A percentile compares a stretch with the other conserved stretches of the same genome.
Evolutionary conservation across 1,140 invertebrate genomes (phyloP).

Genomic region (Helicoverpa armigera): DNA sequence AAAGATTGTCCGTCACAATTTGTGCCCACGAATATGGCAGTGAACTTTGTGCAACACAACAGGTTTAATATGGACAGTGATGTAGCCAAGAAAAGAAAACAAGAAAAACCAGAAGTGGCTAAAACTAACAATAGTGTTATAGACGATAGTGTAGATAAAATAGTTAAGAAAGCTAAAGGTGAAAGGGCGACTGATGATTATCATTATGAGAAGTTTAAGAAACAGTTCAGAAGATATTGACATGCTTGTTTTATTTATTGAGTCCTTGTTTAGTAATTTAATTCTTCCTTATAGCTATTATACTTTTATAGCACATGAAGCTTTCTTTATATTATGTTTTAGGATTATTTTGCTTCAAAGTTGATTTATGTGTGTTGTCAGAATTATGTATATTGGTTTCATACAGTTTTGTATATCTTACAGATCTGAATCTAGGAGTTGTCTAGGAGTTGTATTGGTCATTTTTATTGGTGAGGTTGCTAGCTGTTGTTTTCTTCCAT

Average conservation of each 20-base stretch:
- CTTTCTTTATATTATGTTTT: no score
- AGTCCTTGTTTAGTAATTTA: background rate
- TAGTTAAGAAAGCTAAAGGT: constrained; percentile 90
- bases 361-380: no score
- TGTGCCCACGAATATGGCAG: constrained; percentile 99
- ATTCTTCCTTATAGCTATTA: no score
- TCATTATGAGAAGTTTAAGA: constrained; percentile 98
- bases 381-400: no score
- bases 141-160: constrained; percentile 86
- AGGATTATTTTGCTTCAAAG: no score
- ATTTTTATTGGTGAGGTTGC: no score
- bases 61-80: constrained; percentile 84
- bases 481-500: no score
- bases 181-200: constrained; percentile 98
- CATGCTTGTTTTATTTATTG: constrained; percentile 15
- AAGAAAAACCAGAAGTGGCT: constrained; percentile 84
- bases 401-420: no score
- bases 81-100: constrained; percentile 82
- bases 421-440: no score
- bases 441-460: no score
- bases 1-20: constrained; percentile 98
- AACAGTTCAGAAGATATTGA: constrained; percentile 97
- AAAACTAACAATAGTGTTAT: constrained; percentile 84
- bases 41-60: constrained; percentile 99
- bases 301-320: no score